A percentile compares a stretch with the other conserved stretches of the same genome.
Evolutionary conservation across 1,140 invertebrate genomes (phyloP).

Genomic region (Zaprionus taronus): DNA sequence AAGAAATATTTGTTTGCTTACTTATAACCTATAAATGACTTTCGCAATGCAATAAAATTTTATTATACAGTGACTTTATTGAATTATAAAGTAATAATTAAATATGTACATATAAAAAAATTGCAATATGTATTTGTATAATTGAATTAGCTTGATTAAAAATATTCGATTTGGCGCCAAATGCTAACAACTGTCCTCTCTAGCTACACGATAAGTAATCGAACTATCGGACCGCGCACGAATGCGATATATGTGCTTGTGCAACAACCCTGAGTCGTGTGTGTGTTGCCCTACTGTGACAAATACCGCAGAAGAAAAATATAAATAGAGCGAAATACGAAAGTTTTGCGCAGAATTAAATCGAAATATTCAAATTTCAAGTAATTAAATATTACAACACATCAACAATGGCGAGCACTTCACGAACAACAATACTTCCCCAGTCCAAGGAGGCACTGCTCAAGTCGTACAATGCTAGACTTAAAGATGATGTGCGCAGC

Average conservation of each 20-base stretch:
- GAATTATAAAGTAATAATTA: no score
- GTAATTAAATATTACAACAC: not conserved
- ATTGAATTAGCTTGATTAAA: not conserved
- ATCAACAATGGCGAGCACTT: conserved; percentile 84
- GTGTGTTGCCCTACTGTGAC: not conserved
- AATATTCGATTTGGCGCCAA: not conserved
- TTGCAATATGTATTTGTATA: not conserved
- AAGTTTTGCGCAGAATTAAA: not conserved
- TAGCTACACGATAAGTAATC: not conserved
- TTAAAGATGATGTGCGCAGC: conserved; percentile 98
- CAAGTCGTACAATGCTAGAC: conserved; percentile 95
- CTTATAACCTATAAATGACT: no score
- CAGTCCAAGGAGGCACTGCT: conserved; percentile 97
- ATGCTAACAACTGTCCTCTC: not conserved
- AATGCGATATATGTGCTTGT: not conserved
- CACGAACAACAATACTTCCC: conserved; percentile 86
- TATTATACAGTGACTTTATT: no score
- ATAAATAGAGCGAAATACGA: not conserved
- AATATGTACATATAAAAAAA: not conserved
- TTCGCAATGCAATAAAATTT: no score
- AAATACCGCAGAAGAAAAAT: not conserved
- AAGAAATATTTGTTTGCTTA: no score
- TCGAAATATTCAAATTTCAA: not conserved
- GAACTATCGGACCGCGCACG: not conserved
- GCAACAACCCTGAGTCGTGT: not conserved